Evolutionary conservation across 1,140 invertebrate species (phyloP), one percentile per base, ranked within the genome.

Genomic region (Idris sp.): DNA sequence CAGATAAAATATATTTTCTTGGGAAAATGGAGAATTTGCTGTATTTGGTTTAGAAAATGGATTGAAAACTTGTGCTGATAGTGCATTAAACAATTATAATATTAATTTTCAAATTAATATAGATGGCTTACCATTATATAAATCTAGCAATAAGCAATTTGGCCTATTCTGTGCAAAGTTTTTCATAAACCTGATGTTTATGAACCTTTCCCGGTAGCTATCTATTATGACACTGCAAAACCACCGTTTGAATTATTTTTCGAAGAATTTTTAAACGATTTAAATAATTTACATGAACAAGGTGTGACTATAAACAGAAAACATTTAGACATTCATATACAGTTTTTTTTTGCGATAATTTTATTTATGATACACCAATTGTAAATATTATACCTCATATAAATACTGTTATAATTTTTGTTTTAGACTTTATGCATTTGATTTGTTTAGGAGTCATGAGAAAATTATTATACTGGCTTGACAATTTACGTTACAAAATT

Each of bases 381-480:
- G 26, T 61, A 18, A 25, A 48, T 16, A 19, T 61, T 11, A 4
- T 2, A 2, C 10, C 9, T 28, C 2, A 25, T 18, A 5, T 61
- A 6, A 30, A 61, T 61, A 1, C 40, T 16, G 16, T 61, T 8
- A 11, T n/a, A 5, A 9, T 4, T 7, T 61, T 61, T 22, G 7
- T 61, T 4, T 11, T 61, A 4, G 56, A 49, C 35, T 61, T 31
- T 22, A 61, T 48, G 44, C 56, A 61, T 15, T 33, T 61, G 1
- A 19, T 22, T 14, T 40, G 22, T 7, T 22, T 49, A 13, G 44
- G 43, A 0, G 10, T 49, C 1, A 61, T 49, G 33, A 40, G 49
- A 22, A 61, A 61, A 15, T 31, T 61, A 13, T 7, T 30, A 5
- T 61, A 61, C 22, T 61, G 33, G 44, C 2, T 41, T 2, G 4